These are phyloP conservation scores for Speoplatyrhinus poulsoni DNA, from an alignment of 2,113 vertebrate species.

Conservation along the genomic window DNA sequence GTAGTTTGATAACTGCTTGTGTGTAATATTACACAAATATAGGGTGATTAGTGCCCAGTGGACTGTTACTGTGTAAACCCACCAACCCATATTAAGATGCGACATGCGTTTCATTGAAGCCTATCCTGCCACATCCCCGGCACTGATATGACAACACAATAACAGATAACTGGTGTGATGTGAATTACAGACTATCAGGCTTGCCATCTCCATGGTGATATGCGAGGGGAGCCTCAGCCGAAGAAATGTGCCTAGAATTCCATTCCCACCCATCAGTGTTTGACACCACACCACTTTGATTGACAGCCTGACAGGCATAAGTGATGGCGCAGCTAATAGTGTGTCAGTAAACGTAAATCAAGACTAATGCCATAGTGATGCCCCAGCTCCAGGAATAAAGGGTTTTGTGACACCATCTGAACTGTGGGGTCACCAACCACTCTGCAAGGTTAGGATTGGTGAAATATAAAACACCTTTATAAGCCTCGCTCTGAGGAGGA, in stretches of 20 bases:
- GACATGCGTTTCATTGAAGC: constrained; percentile 12
- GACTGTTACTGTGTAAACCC: constrained; percentile 23
- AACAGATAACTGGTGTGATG: constrained; percentile 53
- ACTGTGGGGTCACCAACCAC: constrained; percentile 47
- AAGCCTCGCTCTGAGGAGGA: constrained; percentile 29
- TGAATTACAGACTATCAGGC: constrained; percentile 46
- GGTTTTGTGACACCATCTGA: constrained; percentile 40
- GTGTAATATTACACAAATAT: constrained; percentile 17
- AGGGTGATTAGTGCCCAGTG: constrained; percentile 42
- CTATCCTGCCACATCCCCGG: constrained; percentile 19
- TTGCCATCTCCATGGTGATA: constrained; percentile 45
- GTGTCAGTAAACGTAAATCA: constrained; percentile 74
- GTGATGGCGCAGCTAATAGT: constrained; percentile 74
- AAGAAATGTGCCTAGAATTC: constrained; percentile 41
- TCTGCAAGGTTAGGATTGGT: constrained; percentile 32
- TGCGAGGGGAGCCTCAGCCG: constrained; percentile 18
- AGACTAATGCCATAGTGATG: constrained; percentile 56
- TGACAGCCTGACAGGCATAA: constrained; percentile 72
- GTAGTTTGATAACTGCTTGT: constrained; percentile 34
- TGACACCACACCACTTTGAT: constrained; percentile 48
- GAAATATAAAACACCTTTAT: constrained; percentile 48
- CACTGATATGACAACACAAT: constrained; percentile 37
- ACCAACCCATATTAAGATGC: constrained; percentile 43
- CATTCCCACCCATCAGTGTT: constrained; percentile 56
- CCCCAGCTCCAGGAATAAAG: constrained; percentile 41